Evolutionary conservation across 2,113 vertebrate genomes (phyloP).

Genomic region (Chloebia gouldiae): DNA sequence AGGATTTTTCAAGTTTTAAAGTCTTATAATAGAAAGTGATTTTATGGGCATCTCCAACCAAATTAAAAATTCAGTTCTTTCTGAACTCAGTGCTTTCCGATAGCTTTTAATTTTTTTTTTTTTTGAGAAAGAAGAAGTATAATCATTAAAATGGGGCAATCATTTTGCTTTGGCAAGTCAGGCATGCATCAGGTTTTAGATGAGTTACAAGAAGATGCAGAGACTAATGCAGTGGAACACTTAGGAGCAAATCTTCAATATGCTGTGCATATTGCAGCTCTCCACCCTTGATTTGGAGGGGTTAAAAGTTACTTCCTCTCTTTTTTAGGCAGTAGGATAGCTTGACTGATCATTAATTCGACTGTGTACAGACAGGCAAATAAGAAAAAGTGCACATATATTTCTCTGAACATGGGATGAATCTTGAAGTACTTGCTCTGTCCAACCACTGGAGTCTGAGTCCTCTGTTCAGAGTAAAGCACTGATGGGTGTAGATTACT

Average conservation of each 20-base stretch:
- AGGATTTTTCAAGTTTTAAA: not conserved
- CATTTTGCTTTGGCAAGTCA: not conserved
- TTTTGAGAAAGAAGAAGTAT: not conserved
- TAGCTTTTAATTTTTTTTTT: not conserved
- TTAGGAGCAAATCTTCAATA: not conserved
- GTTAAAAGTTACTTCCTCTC: not conserved
- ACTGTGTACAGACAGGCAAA: not conserved
- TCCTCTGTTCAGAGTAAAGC: not conserved
- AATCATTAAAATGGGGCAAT: not conserved
- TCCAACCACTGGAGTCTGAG: not conserved
- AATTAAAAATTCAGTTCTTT: not conserved
- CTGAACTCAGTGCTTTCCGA: not conserved
- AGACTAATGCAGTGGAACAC: not conserved
- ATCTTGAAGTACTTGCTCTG: not conserved
- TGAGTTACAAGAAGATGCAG: not conserved
- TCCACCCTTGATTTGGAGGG: not conserved
- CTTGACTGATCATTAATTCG: not conserved
- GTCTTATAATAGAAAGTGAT: not conserved
- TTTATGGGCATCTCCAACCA: not conserved
- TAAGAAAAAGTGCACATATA: not conserved
- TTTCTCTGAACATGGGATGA: not conserved
- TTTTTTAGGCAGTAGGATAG: not conserved
- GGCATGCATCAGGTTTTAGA: not conserved
- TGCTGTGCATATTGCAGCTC: not conserved
- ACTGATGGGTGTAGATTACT: not conserved